Evolutionary conservation across 2,888 invertebrate species (phyloP).

Genomic region (Pegoplata infirma): DNA sequence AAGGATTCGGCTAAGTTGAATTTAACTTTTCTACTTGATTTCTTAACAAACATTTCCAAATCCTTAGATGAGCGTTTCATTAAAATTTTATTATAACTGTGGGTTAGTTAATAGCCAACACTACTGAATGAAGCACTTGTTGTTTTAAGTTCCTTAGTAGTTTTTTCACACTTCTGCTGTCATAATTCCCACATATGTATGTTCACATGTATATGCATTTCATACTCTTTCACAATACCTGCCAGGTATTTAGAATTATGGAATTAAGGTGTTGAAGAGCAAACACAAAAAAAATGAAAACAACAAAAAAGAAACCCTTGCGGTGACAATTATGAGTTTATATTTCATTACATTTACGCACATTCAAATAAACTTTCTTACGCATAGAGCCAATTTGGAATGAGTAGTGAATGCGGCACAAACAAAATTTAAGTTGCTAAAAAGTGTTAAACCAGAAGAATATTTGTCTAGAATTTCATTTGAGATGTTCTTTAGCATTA

Average conservation of each 20-base stretch:
- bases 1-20: no score
- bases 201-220: no score
- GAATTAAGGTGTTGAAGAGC: constrained; percentile 37
- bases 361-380: no score
- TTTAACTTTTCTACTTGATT: no score
- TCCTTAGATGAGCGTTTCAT: no score
- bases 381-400: constrained; percentile 17
- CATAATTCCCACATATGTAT: no score
- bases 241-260: no score
- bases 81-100: constrained; percentile 29
- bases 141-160: constrained; percentile 20
- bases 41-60: no score
- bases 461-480: constrained; percentile 32
- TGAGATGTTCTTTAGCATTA: constrained; percentile 8
- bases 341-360: constrained; percentile 51
- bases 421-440: no score
- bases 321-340: constrained; percentile 60
- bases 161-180: no score
- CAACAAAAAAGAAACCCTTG: constrained; percentile 47
- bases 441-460: constrained; percentile 55
- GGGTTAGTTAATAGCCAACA: constrained; percentile 34
- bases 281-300: not conserved
- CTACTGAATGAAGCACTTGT: no score
- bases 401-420: constrained; percentile 49
- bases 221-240: no score